Conservation (phyloP, 1,140 invertebrate species). For the Homarus americanus region DNA sequence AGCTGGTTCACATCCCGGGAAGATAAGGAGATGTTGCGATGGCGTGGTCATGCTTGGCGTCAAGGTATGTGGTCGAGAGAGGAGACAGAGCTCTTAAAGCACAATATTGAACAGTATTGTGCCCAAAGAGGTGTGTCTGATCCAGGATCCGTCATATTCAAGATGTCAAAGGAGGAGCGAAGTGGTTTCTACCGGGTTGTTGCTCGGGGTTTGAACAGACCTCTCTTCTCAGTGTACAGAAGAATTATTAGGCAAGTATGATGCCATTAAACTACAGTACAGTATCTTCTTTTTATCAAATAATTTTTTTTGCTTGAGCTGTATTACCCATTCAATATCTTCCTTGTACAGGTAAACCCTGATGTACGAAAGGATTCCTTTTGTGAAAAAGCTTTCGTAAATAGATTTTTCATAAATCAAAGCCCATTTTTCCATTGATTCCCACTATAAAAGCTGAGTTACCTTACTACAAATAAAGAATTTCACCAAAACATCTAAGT, state of each 20-base stretch:
- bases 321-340: too few relatives aligned
- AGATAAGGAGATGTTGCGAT: constrained; percentile 59
- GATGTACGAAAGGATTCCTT: too few relatives aligned
- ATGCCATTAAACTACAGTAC: too few relatives aligned
- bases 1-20: constrained; percentile 67
- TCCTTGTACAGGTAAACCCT: too few relatives aligned
- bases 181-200: constrained; percentile 80
- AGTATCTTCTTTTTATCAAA: too few relatives aligned
- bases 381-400: too few relatives aligned
- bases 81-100: constrained; percentile 79
- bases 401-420: too few relatives aligned
- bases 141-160: constrained; percentile 80
- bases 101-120: constrained; percentile 79
- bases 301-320: too few relatives aligned
- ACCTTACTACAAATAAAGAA: too few relatives aligned
- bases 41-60: constrained; percentile 77
- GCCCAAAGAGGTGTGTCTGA: constrained; percentile 78
- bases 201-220: constrained; percentile 79
- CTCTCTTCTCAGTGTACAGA: constrained; percentile 80
- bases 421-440: too few relatives aligned
- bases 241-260: constrained; percentile 77
- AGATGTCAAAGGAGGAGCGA: constrained; percentile 80
- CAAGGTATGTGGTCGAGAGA: constrained; percentile 81
- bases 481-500: too few relatives aligned
- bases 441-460: too few relatives aligned